Conservation (phyloP, 2,113 vertebrate species). For the Tautogolabrus adspersus region DNA sequence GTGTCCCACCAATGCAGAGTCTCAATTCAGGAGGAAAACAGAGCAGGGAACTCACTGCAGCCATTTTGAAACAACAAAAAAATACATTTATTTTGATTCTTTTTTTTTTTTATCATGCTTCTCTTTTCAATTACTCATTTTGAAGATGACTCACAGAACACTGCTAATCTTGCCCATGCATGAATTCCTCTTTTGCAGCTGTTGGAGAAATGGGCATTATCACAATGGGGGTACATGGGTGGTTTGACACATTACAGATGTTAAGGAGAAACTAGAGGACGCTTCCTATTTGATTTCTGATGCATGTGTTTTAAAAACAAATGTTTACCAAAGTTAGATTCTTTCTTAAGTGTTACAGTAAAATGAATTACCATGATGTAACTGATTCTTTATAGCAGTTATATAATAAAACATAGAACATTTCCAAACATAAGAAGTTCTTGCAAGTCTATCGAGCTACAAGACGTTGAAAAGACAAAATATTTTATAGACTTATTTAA, state of each 20-base stretch:
- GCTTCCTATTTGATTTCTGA: too few relatives aligned
- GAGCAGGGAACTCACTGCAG: slow-evolving; percentile 17
- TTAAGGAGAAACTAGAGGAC: background rate
- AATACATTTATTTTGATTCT: slow-evolving; percentile 18
- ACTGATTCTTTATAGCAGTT: too few relatives aligned
- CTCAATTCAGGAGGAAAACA: slow-evolving; percentile 40
- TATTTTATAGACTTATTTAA: too few relatives aligned
- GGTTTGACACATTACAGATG: slow-evolving; percentile 1
- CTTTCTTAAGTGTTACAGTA: background rate
- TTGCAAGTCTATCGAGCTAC: too few relatives aligned
- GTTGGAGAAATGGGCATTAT: slow-evolving; percentile 16
- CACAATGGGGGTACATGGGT: slow-evolving; percentile 7
- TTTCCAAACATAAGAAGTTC: too few relatives aligned
- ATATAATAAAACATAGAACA: too few relatives aligned
- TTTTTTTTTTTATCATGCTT: slow-evolving; percentile 2
- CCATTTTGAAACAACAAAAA: slow-evolving; percentile 30
- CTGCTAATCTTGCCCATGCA: slow-evolving; percentile 36
- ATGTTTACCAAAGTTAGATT: background rate
- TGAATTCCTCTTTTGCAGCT: slow-evolving; percentile 22
- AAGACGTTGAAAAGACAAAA: background rate
- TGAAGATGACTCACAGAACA: slow-evolving; percentile 38
- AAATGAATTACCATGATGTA: too few relatives aligned
- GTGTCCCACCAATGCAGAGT: slow-evolving; percentile 44
- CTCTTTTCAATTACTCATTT: background rate
- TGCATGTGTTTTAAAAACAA: too few relatives aligned